Base-by-base conservation (phyloP, 2,888 invertebrate genomes). In the Drosophila hawaiiensis region DNA sequence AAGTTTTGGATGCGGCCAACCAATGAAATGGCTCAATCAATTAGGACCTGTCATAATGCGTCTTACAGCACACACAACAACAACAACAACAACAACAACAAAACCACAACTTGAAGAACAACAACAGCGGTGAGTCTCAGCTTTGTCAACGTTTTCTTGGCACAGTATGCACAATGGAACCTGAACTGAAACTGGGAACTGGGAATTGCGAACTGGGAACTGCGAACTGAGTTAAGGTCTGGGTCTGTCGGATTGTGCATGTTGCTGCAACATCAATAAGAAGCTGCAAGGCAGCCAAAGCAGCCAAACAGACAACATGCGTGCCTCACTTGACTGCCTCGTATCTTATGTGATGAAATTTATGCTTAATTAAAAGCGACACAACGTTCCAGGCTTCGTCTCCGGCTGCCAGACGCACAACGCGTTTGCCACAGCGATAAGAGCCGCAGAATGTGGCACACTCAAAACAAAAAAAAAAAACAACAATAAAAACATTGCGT, bases 291-390 rank as follows among this genome's bases (percentile, higher is more conserved):
- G 53, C 54, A 52, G 62, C 47, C 55, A 39, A 25, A 22, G 53
- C 54, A 52, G 65, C 47, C 55, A 39, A 22, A 28, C 49, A 56
- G 53, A 31, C 56, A 78, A 76, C 70, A 89, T 85, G 90, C 90
- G 85, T 85, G 90, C 86, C 83, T 68, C 72, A 76, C 70, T 83
- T 71, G 35, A 56, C 75, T 60, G 73, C 68, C 77, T 90, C 87
- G 84, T 91, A 92, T 91, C 91, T 91, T 82, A 81, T 82, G 87
- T 90, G 92, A 91, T 90, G 91, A 92, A 92, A 91, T 91, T 91
- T 92, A 92, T 91, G 91, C 92, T 90, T 91, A 91, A 91, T 91
- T 91, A 91, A 91, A 91, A 92, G 84, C 87, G 92, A 91, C 91
- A 92, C 84, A 86, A 78, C 68, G 76, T 80, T 41, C 29, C 69